Conservation (phyloP, 2,113 vertebrate genomes). For the Xerus inauris region DNA sequence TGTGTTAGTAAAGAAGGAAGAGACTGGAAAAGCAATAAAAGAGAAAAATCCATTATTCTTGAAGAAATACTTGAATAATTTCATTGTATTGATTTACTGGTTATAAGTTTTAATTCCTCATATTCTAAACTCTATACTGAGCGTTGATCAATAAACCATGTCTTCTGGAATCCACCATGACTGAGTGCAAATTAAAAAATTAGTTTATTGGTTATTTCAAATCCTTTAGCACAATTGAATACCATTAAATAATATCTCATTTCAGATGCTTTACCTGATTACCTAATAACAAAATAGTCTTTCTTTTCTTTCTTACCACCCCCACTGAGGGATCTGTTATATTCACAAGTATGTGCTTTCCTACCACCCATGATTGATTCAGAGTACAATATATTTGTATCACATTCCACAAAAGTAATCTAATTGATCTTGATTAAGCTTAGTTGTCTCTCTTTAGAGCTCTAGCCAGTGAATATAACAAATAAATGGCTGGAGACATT, state of each 20-base stretch:
- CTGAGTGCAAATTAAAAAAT: not conserved
- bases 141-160: not conserved
- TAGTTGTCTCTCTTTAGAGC: not conserved
- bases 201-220: not conserved
- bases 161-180: not conserved
- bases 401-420: not conserved
- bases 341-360: not conserved
- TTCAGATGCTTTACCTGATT: not conserved
- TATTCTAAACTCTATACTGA: not conserved
- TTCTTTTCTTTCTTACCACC: not conserved
- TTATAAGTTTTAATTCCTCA: not conserved
- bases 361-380: not conserved
- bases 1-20: not conserved
- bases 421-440: not conserved
- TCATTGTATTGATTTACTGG: not conserved
- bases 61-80: constrained; percentile 11
- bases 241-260: not conserved
- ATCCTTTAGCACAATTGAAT: not conserved
- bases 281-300: not conserved
- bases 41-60: not conserved
- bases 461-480: not conserved
- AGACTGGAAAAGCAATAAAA: not conserved
- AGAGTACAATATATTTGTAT: not conserved
- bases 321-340: not conserved
- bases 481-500: not conserved